Evolutionary conservation across 2,113 vertebrate species (phyloP).

Genomic region (Stigmatopora nigra): DNA sequence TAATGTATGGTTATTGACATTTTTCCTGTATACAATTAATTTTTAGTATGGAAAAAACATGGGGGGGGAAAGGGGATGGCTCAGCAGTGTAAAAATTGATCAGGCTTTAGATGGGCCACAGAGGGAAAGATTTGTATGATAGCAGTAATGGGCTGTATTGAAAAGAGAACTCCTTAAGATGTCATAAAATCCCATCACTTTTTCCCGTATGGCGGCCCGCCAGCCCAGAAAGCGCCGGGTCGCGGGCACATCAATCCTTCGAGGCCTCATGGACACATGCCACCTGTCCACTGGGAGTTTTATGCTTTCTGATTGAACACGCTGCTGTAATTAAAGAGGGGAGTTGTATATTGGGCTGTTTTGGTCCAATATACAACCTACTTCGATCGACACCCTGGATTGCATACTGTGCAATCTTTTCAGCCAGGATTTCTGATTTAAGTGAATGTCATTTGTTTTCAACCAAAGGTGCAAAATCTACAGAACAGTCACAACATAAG

Average conservation of each 20-base stretch:
- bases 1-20: conserved; percentile 92
- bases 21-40: conserved; percentile 93
- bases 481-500: not conserved
- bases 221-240: conserved; percentile 33
- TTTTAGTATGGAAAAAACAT: conserved; percentile 94
- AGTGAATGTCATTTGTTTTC: conserved; percentile 27
- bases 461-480: conserved; percentile 20
- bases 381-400: conserved; percentile 45
- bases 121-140: conserved; percentile 98
- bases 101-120: conserved; percentile 89
- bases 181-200: conserved; percentile 65
- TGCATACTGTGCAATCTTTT: conserved; percentile 51
- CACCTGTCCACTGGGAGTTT: conserved; percentile 59
- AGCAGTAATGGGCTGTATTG: conserved; percentile 99
- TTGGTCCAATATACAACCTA: conserved; percentile 16
- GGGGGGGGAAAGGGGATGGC: conserved; percentile 77
- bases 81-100: conserved; percentile 99
- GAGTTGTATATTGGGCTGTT: conserved; percentile 65
- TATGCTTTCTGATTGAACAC: conserved; percentile 70
- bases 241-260: conserved; percentile 67
- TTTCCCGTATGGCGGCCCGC: conserved; percentile 39
- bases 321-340: conserved; percentile 60
- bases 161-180: conserved; percentile 96
- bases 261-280: conserved; percentile 60
- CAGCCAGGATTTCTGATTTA: conserved; percentile 44